Percentiles rank a stretch among this genome's conserved stretches.
Evolutionary conservation across 2,797 vertebrate genomes (phyloP).

Genomic region (Sebastiscus tertius): DNA sequence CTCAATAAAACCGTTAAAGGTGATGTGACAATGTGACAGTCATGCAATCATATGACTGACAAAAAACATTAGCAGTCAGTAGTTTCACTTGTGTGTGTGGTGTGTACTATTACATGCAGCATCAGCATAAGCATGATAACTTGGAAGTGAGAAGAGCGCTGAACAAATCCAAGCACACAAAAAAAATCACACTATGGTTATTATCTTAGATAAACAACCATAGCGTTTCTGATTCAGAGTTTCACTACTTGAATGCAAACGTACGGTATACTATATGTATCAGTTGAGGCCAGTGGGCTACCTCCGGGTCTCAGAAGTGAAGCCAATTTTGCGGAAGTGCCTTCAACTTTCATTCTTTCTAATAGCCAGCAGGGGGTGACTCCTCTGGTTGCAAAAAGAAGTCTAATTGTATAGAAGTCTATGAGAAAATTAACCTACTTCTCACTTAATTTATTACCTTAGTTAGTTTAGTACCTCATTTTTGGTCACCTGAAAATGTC

Average conservation of each 20-base stretch:
- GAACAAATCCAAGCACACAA: not conserved
- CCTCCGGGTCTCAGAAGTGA: too few species aligned
- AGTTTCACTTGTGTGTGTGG: not conserved
- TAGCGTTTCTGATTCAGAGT: not conserved
- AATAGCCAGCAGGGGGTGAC: too few species aligned
- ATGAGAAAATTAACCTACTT: too few species aligned
- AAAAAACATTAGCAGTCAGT: not conserved
- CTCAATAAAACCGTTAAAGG: slow-evolving; percentile 22
- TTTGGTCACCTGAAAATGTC: too few species aligned
- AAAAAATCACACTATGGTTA: not conserved
- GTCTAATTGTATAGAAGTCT: too few species aligned
- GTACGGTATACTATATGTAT: not conserved
- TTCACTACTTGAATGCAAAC: not conserved
- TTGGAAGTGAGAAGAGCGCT: not conserved
- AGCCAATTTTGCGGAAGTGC: too few species aligned
- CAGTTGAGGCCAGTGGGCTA: not conserved
- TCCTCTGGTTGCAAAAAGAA: too few species aligned
- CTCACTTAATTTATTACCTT: too few species aligned
- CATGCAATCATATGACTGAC: slow-evolving; percentile 9
- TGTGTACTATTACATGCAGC: not conserved
- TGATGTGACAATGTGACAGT: slow-evolving; percentile 24
- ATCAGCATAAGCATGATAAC: slow-evolving; percentile 13
- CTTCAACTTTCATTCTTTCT: too few species aligned
- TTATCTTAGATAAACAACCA: not conserved
- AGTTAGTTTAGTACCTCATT: too few species aligned